These are phyloP conservation scores for Neodiprion fabricii DNA, from an alignment of 1,140 invertebrate species.

Conservation along the genomic window DNA sequence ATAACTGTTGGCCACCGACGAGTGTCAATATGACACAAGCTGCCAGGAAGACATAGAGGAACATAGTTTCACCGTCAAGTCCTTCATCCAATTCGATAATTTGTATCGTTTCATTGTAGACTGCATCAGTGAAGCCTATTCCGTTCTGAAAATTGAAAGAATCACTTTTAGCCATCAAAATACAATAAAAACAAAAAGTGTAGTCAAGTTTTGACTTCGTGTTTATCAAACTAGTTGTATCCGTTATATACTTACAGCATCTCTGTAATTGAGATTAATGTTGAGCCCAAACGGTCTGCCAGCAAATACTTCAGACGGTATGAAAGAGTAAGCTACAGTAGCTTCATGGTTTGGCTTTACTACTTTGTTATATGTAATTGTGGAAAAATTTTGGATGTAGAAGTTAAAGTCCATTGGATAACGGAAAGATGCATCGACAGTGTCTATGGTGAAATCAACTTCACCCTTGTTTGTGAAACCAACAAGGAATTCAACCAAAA, in stretches of 20 bases:
- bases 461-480: slow-evolving; percentile 96
- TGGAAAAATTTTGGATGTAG: slow-evolving; percentile 97
- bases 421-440: slow-evolving; percentile 95
- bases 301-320: slow-evolving; percentile 93
- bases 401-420: slow-evolving; percentile 99
- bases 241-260: slow-evolving; percentile 67
- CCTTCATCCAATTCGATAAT: slow-evolving; percentile 97
- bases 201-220: not conserved
- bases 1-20: slow-evolving; percentile 89
- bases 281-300: slow-evolving; percentile 95
- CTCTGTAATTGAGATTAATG: slow-evolving; percentile 92
- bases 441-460: slow-evolving; percentile 90
- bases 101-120: slow-evolving; percentile 98
- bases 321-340: slow-evolving; percentile 94
- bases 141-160: slow-evolving; percentile 66
- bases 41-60: slow-evolving; percentile 93
- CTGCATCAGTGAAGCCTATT: slow-evolving; percentile 81
- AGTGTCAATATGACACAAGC: slow-evolving; percentile 87
- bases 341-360: slow-evolving; percentile 93
- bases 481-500: slow-evolving; percentile 92
- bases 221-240: slow-evolving; percentile 11
- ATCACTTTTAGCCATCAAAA: not conserved
- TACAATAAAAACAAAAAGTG: slow-evolving; percentile 14
- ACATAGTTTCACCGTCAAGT: slow-evolving; percentile 97
- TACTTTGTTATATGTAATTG: slow-evolving; percentile 85